phyloP scores from a whole-genome alignment of 2,797 vertebrate species.

The Sciaenops ocellatus region DNA sequence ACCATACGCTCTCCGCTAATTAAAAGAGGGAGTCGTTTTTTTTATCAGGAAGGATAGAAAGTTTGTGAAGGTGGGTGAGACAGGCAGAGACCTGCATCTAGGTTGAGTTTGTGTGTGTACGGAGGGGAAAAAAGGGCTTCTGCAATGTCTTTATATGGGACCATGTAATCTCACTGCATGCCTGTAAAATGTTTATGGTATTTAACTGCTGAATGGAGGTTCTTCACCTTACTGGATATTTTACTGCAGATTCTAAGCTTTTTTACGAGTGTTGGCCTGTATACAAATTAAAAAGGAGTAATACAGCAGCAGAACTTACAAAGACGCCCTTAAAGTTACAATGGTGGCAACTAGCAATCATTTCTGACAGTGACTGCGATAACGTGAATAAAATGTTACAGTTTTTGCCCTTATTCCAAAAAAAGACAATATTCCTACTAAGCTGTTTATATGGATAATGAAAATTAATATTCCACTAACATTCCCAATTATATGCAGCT shows the following conservation, averaged over 20 bases:
- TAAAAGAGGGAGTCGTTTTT: conserved; percentile 53
- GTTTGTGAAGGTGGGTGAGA: conserved; percentile 34
- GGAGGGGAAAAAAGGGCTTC: not conserved
- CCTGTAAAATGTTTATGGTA: not conserved
- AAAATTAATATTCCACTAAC: too few relatives aligned
- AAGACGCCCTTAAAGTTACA: not conserved
- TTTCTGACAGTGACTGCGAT: too few relatives aligned
- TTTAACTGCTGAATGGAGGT: too few relatives aligned
- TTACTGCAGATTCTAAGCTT: not conserved
- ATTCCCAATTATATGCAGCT: too few relatives aligned
- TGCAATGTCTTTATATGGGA: not conserved
- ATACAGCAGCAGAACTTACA: not conserved
- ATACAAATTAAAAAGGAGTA: not conserved
- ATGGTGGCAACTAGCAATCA: not conserved
- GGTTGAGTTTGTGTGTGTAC: not conserved
- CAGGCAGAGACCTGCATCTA: conserved; percentile 45
- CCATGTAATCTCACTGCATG: not conserved
- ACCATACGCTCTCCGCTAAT: conserved; percentile 49
- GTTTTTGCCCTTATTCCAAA: too few relatives aligned
- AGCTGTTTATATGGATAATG: too few relatives aligned
- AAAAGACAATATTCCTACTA: too few relatives aligned
- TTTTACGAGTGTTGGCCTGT: not conserved
- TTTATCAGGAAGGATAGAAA: conserved; percentile 56
- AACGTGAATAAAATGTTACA: too few relatives aligned
- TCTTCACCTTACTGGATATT: not conserved